Conservation (phyloP, 1,140 invertebrate genomes). For the Pseudomyrmex pallidus region DNA sequence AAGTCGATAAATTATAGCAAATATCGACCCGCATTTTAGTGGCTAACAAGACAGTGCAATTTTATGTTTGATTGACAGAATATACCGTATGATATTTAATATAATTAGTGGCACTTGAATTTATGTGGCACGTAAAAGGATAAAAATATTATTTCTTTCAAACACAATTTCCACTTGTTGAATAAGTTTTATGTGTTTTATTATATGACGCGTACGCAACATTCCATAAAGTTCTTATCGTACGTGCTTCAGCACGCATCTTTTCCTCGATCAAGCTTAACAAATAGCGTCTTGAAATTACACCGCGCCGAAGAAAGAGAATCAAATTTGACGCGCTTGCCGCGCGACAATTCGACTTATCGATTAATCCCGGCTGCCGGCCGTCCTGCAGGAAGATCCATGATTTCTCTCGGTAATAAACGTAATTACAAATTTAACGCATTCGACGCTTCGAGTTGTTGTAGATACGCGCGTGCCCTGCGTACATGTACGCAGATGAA, state of each 20-base stretch:
- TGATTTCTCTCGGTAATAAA: slow-evolving; percentile 64
- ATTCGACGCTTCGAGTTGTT: slow-evolving; percentile 26
- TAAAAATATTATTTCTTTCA: no score
- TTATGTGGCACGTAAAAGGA: not conserved
- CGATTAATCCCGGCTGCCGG: slow-evolving; percentile 40
- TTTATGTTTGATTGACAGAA: not conserved
- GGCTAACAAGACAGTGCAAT: not conserved
- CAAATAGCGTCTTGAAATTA: slow-evolving; percentile 30
- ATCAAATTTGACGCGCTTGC: slow-evolving; percentile 17
- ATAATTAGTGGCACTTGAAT: not conserved
- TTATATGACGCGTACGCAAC: not conserved
- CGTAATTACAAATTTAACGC: slow-evolving; percentile 75
- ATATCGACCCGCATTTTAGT: not conserved
- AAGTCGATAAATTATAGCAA: slow-evolving; percentile 9
- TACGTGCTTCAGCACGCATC: no score
- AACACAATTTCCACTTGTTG: no score
- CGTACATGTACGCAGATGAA: slow-evolving; percentile 68
- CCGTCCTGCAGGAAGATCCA: slow-evolving; percentile 45
- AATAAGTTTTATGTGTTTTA: no score
- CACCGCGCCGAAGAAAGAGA: slow-evolving; percentile 15
- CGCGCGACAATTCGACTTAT: slow-evolving; percentile 44
- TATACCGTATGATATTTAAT: not conserved
- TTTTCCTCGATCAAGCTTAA: not conserved
- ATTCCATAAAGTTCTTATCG: not conserved
- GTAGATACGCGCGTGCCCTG: slow-evolving; percentile 21